Percentiles rank a stretch among this genome's conserved stretches.
phyloP scores from a whole-genome alignment of 2,113 vertebrate genomes.

The Sebastes fasciatus region DNA sequence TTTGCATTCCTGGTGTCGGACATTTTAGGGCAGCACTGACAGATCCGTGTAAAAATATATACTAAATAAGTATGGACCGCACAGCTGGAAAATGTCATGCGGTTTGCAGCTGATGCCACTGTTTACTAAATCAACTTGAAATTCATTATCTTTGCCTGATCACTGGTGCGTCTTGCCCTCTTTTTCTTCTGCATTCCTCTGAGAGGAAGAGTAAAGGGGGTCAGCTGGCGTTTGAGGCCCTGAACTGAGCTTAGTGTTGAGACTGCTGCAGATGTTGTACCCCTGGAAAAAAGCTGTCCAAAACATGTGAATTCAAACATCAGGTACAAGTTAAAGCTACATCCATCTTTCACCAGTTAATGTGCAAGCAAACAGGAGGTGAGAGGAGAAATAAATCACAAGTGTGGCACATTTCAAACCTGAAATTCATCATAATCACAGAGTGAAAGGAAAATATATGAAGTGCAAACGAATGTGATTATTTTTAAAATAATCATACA shows the following conservation, averaged over 20 bases:
- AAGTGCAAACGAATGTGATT: background rate
- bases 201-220: conserved; percentile 47
- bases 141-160: conserved; percentile 65
- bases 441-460: background rate
- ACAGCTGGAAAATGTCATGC: conserved; percentile 73
- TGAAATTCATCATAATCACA: background rate
- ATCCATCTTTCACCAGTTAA: conserved; percentile 12
- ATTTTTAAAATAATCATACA: background rate
- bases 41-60: conserved; percentile 74
- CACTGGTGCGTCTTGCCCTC: conserved; percentile 38
- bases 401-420: background rate
- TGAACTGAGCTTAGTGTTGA: background rate
- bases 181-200: conserved; percentile 76
- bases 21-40: conserved; percentile 75
- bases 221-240: conserved; percentile 48
- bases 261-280: conserved; percentile 28
- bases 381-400: background rate
- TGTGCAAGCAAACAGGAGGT: background rate
- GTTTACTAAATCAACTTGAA: conserved; percentile 63
- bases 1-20: conserved; percentile 79
- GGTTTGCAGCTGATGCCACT: conserved; percentile 64
- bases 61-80: conserved; percentile 64
- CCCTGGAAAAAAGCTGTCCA: conserved; percentile 21
- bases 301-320: conserved; percentile 43
- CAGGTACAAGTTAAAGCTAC: conserved; percentile 15